Evolutionary conservation across 2,113 vertebrate species (phyloP).

Genomic region (Polyodon spathula): DNA sequence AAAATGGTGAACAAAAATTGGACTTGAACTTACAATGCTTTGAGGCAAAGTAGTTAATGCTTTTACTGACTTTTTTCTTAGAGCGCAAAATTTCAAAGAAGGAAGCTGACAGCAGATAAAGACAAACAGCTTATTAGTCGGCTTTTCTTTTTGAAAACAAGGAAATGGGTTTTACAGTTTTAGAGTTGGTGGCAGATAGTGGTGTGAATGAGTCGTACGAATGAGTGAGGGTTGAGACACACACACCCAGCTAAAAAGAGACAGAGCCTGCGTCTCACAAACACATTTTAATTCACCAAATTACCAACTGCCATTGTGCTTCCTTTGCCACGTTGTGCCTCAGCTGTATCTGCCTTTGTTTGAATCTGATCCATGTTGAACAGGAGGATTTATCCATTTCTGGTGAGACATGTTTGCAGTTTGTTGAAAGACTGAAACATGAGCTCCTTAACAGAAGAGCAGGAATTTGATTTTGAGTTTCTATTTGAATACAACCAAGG

Average conservation of each 20-base stretch:
- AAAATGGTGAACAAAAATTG: no score
- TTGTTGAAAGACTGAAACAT: constrained; percentile 35
- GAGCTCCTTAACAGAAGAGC: constrained; percentile 64
- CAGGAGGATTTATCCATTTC: neutral
- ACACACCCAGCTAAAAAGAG: neutral
- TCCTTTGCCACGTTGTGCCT: constrained; percentile 24
- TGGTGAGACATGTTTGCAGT: neutral
- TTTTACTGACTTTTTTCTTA: no score
- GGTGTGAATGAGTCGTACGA: constrained; percentile 17
- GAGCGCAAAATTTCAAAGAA: no score
- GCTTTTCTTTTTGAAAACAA: constrained; percentile 48
- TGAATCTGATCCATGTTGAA: neutral
- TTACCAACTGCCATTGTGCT: neutral
- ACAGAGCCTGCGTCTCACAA: constrained; percentile 9
- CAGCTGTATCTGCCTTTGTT: constrained; percentile 25
- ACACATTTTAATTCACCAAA: neutral
- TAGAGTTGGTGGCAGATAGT: constrained; percentile 11
- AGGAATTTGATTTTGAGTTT: constrained; percentile 78
- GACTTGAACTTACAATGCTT: no score
- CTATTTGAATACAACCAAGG: constrained; percentile 73
- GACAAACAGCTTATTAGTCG: no score
- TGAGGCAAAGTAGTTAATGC: no score
- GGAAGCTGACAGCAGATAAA: no score
- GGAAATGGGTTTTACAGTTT: constrained; percentile 37
- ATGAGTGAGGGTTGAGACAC: neutral